phyloP scores from a whole-genome alignment of 2,797 vertebrate species.

The Fistularia tabacaria region DNA sequence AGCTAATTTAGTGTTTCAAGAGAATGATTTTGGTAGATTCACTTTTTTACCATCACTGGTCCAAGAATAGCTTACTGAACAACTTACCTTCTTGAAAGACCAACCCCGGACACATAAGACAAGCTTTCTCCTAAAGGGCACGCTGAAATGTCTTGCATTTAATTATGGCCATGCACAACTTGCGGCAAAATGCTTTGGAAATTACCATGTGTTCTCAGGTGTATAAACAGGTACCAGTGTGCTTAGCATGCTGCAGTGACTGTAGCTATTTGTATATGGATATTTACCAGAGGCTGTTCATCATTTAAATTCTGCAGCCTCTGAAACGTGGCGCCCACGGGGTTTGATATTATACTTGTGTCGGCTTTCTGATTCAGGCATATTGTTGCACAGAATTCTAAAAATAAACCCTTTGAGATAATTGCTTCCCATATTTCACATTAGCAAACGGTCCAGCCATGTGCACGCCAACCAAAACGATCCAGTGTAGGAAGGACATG shows the following conservation, averaged over 20 bases:
- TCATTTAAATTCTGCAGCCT: constrained; percentile 13
- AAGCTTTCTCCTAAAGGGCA: constrained; percentile 41
- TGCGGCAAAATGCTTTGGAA: constrained; percentile 9
- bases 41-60: constrained; percentile 10
- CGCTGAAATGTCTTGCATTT: constrained; percentile 45
- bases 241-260: constrained; percentile 9
- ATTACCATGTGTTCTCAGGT: constrained; percentile 32
- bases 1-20: too few species aligned
- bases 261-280: constrained; percentile 14
- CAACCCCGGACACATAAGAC: constrained; percentile 5
- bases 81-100: constrained; percentile 11
- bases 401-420: too few species aligned
- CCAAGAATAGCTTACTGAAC: background rate
- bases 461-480: constrained; percentile 70
- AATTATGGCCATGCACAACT: constrained; percentile 34
- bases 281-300: constrained; percentile 16
- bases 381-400: background rate
- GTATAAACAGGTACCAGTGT: constrained; percentile 14
- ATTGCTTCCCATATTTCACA: constrained; percentile 30
- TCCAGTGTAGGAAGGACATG: constrained; percentile 73
- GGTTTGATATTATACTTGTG: background rate
- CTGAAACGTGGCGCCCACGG: background rate
- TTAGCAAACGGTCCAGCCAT: constrained; percentile 56
- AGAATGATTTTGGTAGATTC: background rate
- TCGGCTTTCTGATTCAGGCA: background rate